phyloP scores from a whole-genome alignment of 2,888 invertebrate genomes.

The Balanococcus diminutus region DNA sequence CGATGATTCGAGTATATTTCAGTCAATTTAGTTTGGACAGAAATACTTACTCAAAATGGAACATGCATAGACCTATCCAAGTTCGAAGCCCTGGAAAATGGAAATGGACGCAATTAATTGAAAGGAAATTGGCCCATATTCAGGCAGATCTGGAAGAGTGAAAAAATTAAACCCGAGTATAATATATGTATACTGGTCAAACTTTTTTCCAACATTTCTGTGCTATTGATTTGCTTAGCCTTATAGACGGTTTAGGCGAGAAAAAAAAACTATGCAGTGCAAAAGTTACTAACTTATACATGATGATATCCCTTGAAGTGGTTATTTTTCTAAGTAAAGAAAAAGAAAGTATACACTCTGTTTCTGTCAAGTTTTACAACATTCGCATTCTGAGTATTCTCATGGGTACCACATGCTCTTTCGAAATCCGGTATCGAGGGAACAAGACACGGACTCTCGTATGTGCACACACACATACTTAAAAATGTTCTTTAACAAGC shows the following conservation, averaged over 20 bases:
- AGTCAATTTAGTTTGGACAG: background rate
- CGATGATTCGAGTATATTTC: background rate
- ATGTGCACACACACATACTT: constrained; percentile 41
- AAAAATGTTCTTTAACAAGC: constrained; percentile 42
- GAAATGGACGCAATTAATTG: background rate
- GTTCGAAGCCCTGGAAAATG: background rate
- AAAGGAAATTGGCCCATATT: background rate
- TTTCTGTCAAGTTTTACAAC: constrained; percentile 54
- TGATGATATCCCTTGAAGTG: constrained; percentile 54
- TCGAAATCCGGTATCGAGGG: constrained; percentile 48
- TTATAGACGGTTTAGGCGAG: constrained; percentile 13
- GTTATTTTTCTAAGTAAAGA: constrained; percentile 54
- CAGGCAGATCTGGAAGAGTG: background rate
- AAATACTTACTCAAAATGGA: background rate
- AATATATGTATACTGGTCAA: constrained; percentile 35
- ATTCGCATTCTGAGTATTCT: constrained; percentile 54
- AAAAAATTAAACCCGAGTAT: constrained; percentile 27
- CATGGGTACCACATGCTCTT: constrained; percentile 47
- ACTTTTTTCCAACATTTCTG: constrained; percentile 1
- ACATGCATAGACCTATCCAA: too few species aligned
- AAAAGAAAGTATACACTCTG: constrained; percentile 54
- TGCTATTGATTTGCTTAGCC: constrained; percentile 33
- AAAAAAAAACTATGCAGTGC: constrained; percentile 27
- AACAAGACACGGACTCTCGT: background rate
- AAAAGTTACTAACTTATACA: constrained; percentile 50